Base-by-base conservation (phyloP, 2,113 vertebrate genomes). In the Odocoileus virginianus region DNA sequence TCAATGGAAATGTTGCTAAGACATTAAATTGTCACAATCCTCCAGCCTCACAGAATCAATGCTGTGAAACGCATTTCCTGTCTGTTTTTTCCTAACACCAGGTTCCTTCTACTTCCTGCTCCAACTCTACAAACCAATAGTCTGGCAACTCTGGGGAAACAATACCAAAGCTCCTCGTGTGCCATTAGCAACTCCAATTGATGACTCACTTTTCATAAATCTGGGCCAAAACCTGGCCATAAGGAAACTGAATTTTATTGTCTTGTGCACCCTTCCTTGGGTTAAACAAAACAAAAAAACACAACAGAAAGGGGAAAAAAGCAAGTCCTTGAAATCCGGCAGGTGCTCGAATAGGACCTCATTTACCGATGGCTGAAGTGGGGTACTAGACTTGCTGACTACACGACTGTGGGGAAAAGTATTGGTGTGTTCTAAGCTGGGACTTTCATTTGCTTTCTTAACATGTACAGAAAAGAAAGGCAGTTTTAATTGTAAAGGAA, bases 31-130 rank as follows among this genome's bases (percentile, higher is more conserved):
- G 96, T 98, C 97, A 94, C 3, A 0, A 57, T 95, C 97, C 94
- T 95, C 74, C 78, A 96, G 90, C 71, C 92, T 95, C 82, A 97
- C 60, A 88, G 94, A 91, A 94, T 87, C 57, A 97, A 95, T 93
- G 91, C 95, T 40, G 78, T 71, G 89, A 52, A 45, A 83, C 5
- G 47, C 57, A 95, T 96, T 98, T 99, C 98, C 98, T 97, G 97
- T 92, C 21, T 96, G 82, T 27, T 43, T 43, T 98, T 97, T 94
- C 11, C 58, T 87, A 95, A 79, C 92, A 94, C 40, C 57, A 30
- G 36, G 81, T n/a, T 96, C 85, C 60, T 92, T 95, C 60, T 47
- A 79, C 89, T 97, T 97, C 91, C 97, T 89, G 74, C 43, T 89
- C 52, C 33, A 28, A 21, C 50, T n/a, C 40, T 84, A 67, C 47